Evolutionary conservation across 2,113 vertebrate genomes (phyloP).

Genomic region (Myiopsitta monachus): DNA sequence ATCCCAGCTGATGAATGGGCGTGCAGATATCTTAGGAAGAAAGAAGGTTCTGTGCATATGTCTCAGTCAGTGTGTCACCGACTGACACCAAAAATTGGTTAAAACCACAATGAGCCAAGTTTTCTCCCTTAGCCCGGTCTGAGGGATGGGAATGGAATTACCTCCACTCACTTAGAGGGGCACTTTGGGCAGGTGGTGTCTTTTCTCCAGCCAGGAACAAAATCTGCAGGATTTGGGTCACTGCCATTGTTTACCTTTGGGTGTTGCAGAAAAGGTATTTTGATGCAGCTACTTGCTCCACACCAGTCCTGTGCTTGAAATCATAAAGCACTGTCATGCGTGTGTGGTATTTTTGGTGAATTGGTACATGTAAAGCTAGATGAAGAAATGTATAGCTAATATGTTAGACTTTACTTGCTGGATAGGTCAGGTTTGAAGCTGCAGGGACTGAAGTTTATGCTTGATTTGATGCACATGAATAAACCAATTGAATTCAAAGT

Average conservation of each 20-base stretch:
- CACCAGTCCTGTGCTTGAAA: neutral
- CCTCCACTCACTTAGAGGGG: neutral
- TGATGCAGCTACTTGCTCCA: neutral
- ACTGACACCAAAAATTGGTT: neutral
- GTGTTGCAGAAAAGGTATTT: neutral
- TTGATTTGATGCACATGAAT: conserved; percentile 20
- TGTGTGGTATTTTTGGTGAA: neutral
- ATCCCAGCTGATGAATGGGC: neutral
- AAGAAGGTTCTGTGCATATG: neutral
- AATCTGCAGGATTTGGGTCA: neutral
- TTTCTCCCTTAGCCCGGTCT: neutral
- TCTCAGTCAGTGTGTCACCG: neutral
- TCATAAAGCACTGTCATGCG: neutral
- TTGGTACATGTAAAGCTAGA: neutral
- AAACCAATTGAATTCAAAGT: conserved; percentile 43
- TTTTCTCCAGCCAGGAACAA: neutral
- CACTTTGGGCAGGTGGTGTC: rapidly evolving
- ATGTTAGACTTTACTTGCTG: neutral
- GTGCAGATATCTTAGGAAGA: neutral
- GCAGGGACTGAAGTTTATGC: conserved; percentile 28
- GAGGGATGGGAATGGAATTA: neutral
- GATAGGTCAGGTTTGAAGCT: conserved; percentile 41
- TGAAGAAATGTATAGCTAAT: neutral
- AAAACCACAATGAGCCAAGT: neutral
- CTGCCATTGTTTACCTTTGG: neutral